A percentile compares a stretch with the other conserved stretches of the same genome.
Evolutionary conservation across 2,888 invertebrate species (phyloP).

Genomic region (Patella caerulea): DNA sequence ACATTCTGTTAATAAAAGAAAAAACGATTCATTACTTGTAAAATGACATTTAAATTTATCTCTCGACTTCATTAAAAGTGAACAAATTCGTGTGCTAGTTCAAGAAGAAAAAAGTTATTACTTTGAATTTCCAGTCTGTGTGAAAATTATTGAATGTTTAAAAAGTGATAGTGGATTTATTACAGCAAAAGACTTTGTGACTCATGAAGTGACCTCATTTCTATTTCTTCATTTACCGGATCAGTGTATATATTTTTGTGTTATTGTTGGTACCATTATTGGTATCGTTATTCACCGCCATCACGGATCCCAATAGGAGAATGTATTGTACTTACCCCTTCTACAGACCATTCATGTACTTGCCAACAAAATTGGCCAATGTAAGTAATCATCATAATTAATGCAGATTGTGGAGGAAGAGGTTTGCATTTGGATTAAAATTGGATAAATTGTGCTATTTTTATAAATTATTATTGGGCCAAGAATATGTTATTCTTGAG

Average conservation of each 20-base stretch:
- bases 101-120: not conserved
- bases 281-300: conserved; percentile 12
- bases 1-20: too few relatives aligned
- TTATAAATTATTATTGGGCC: too few relatives aligned
- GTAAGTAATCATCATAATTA: conserved; percentile 25
- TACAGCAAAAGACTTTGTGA: too few relatives aligned
- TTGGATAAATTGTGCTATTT: too few relatives aligned
- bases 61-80: not conserved
- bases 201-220: too few relatives aligned
- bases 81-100: not conserved
- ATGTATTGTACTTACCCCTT: conserved; percentile 57
- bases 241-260: not conserved
- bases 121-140: not conserved
- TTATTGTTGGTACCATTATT: not conserved
- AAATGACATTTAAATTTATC: not conserved
- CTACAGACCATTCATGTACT: conserved; percentile 54
- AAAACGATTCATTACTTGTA: not conserved
- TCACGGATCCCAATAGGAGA: conserved; percentile 37
- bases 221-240: not conserved
- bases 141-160: too few relatives aligned
- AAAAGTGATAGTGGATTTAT: too few relatives aligned
- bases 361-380: conserved; percentile 51
- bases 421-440: too few relatives aligned
- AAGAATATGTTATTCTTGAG: too few relatives aligned
- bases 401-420: too few relatives aligned